These are phyloP conservation scores for Dromiciops gliroides DNA, from an alignment of 2,113 vertebrate species.

Conservation along the genomic window DNA sequence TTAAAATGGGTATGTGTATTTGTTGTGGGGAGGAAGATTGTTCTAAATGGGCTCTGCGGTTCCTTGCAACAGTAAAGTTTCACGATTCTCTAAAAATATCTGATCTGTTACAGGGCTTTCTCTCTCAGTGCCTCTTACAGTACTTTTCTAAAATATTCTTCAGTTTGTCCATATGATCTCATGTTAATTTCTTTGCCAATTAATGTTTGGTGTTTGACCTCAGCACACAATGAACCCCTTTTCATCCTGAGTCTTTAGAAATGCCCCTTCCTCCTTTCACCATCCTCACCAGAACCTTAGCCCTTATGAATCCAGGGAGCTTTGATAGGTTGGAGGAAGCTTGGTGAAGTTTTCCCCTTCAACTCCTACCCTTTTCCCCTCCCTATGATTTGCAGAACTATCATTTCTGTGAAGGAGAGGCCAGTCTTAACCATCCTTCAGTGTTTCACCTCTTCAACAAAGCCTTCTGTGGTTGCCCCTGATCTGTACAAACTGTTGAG, in stretches of 20 bases:
- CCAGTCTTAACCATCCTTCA: not conserved
- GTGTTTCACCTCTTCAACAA: not conserved
- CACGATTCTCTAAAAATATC: not conserved
- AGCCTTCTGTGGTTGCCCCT: not conserved
- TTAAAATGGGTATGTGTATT: slow-evolving; percentile 23
- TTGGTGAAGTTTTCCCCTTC: not conserved
- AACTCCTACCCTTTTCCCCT: slow-evolving; percentile 20
- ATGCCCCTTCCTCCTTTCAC: not conserved
- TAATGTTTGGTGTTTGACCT: not conserved
- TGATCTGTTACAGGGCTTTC: not conserved
- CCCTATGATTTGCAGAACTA: not conserved
- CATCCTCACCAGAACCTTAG: not conserved
- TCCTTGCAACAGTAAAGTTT: not conserved
- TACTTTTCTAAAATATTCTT: not conserved
- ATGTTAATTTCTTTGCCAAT: not conserved
- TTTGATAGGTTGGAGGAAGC: not conserved
- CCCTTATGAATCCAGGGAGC: not conserved
- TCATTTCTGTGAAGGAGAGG: slow-evolving; percentile 28
- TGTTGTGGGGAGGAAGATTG: not conserved
- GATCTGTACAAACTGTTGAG: not conserved
- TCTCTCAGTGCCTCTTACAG: not conserved
- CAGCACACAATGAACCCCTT: not conserved
- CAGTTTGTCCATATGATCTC: not conserved
- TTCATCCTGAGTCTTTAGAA: not conserved
- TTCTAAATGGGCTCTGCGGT: not conserved